Evolutionary conservation across 2,113 vertebrate genomes (phyloP), one percentile per base, ranked within the genome.

Genomic region (Lampris megalopsis): DNA sequence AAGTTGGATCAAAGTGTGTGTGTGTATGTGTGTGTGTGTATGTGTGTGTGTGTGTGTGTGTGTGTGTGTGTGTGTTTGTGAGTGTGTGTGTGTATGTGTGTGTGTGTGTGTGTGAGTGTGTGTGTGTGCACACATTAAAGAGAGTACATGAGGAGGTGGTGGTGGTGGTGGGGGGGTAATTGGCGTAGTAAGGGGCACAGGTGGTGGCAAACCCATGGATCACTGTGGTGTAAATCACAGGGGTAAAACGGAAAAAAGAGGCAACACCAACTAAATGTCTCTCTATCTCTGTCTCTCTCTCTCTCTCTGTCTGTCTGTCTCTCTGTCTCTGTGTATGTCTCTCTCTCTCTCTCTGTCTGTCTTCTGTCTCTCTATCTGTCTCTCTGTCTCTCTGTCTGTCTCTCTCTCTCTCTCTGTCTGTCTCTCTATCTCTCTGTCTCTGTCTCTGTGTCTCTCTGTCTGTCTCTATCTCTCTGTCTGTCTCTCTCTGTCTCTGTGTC

Each of bases 211-310:
- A 70, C 80, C 47, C 38, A 38, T 48, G 73, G 62, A 79, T 68
- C 66, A 79, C 48, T 77, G 78, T 58, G 8, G 64, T 75, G 58
- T 79, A 86, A 86, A 59, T 65, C 35, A 69, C 82, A 65, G 68
- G 62, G 56, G 56, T 73, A 71, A 79, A 69, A 56, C 63, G 87
- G 91, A 63, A 84, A 65, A 83, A 62, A 66, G 65, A 80, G 41
- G 63, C 53, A 47, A 80, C 70, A 60, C 50, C 70, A 79, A 67
- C 43, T 41, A 69, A 63, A 62, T 24, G 24, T 24, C 24, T 24
- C 24, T 24, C 24, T 24, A 38, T 48, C 62, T 62, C 65, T 80
- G 72, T 75, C 65, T 67, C 59, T 68, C 73, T 80, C 81, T 58
- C 79, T 24, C 70, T 86, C 72, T 73, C 24, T 24, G 24, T 24